Evolutionary conservation across 2,888 invertebrate genomes (phyloP).

Genomic region (Cremastinae sp.): DNA sequence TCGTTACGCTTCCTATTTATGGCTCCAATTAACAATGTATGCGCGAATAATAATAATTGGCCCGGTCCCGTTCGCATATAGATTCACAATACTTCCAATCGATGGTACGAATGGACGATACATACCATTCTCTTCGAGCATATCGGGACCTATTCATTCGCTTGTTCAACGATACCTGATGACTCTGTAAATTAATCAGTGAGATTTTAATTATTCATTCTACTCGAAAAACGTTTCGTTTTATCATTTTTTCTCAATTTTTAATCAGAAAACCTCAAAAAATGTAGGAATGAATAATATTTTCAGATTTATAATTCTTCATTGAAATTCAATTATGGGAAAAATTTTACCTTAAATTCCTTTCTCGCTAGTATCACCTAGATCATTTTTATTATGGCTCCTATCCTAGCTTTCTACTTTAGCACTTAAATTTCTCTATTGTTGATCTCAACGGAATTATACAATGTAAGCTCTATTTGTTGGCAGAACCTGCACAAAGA

Average conservation of each 20-base stretch:
- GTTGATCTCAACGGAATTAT: too few species aligned
- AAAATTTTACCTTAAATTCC: too few species aligned
- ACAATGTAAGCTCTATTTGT: too few species aligned
- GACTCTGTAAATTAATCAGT: constrained; percentile 10
- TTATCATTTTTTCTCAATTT: not conserved
- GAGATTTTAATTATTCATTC: not conserved
- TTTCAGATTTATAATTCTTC: too few species aligned
- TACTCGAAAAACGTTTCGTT: not conserved
- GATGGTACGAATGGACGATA: constrained; percentile 1
- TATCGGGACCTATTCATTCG: not conserved
- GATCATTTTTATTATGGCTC: too few species aligned
- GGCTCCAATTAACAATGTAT: constrained; percentile 45
- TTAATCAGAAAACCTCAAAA: not conserved
- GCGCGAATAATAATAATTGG: constrained; percentile 42
- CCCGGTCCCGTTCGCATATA: not conserved
- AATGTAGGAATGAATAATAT: too few species aligned
- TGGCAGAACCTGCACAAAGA: too few species aligned
- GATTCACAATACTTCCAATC: constrained; percentile 11
- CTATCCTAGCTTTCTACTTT: too few species aligned
- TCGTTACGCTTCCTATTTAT: constrained; percentile 26
- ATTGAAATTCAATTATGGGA: too few species aligned
- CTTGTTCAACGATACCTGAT: constrained; percentile 13
- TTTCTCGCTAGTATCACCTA: too few species aligned
- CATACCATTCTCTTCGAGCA: not conserved
- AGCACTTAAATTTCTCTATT: too few species aligned